Evolutionary conservation across 2,797 vertebrate species (phyloP), one percentile per base, ranked within the genome.

Genomic region (Hoplostethus atlanticus): DNA sequence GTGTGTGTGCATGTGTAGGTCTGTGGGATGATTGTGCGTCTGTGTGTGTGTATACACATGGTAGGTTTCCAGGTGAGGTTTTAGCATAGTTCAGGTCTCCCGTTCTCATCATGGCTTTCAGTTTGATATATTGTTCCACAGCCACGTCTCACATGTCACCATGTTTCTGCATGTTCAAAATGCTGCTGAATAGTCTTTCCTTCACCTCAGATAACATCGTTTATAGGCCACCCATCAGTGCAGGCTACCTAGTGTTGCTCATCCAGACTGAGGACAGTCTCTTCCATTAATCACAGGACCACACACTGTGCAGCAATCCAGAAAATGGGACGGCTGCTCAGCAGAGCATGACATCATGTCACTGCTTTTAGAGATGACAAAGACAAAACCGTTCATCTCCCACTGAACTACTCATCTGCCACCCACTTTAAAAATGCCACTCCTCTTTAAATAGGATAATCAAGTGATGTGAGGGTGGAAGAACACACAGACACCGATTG

Each of bases 241-340:
- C 44, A 53, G 48, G 34, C 48, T 64, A 51, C 47, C 54, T 16
- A 52, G 50, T 52, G 46, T 51, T 40, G 54, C 47, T 78, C 17
- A 57, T 34, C 65, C 52, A 56, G 73, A 68, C 68, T 66, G 73
- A 73, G 54, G 58, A 75, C 63, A 58, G 67, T 68, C 59, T 71
- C 73, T 65, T 68, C 71, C 72, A 83, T 79, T 68, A 85, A 79
- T 53, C 38, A 54, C 76, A 58, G 36, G 48, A 65, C 71, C 78
- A 67, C 69, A 80, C 67, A 66, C 71, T 68, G 84, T 74, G 79
- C 80, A 89, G 79, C 75, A 76, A 79, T 21, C 67, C 75, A 80
- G 84, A 86, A 90, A 89, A 91, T 83, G 66, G 80, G 70, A 67
- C 56, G 36, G 69, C 71, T 82, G 83, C 87, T 84, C 83, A 84